Percentiles rank a stretch among this genome's conserved stretches.
phyloP scores from a whole-genome alignment of 2,113 vertebrate species.

The Entosphenus tridentatus region DNA sequence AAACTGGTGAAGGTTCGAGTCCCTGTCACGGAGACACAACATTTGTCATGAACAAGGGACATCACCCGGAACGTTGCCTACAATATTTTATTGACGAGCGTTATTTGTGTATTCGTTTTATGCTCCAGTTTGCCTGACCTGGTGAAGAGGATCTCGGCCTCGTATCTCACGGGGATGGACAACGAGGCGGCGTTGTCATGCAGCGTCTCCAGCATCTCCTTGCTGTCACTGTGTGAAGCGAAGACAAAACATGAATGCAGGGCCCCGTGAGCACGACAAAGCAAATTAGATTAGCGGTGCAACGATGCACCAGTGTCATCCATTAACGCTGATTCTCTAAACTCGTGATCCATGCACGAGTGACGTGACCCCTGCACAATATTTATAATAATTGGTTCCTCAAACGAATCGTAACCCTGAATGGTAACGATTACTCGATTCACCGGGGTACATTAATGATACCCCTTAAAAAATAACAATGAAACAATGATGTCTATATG shows the following conservation, averaged over 20 bases:
- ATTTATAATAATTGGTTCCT: no score
- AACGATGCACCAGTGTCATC: background rate
- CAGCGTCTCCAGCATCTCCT: constrained; percentile 33
- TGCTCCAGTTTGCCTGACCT: constrained; percentile 24
- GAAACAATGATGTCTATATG: no score
- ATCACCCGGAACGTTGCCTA: no score
- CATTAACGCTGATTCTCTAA: background rate
- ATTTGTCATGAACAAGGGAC: no score
- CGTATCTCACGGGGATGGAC: constrained; percentile 43
- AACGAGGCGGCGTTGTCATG: constrained; percentile 45
- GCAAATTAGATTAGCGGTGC: constrained; percentile 7
- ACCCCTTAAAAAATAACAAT: no score
- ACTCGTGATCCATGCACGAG: no score
- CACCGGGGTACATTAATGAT: no score
- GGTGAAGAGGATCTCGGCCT: constrained; percentile 67
- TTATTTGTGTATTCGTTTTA: no score
- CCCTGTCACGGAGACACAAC: constrained; percentile 19
- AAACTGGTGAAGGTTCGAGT: constrained; percentile 36
- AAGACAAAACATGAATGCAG: constrained; percentile 6
- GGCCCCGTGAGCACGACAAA: background rate
- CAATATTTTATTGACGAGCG: no score
- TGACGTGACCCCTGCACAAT: no score
- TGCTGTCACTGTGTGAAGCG: constrained; percentile 37
- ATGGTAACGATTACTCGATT: no score
- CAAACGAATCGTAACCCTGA: no score